These are phyloP conservation scores for Baryphthengus martii DNA, from an alignment of 2,113 vertebrate genomes.

Conservation along the genomic window DNA sequence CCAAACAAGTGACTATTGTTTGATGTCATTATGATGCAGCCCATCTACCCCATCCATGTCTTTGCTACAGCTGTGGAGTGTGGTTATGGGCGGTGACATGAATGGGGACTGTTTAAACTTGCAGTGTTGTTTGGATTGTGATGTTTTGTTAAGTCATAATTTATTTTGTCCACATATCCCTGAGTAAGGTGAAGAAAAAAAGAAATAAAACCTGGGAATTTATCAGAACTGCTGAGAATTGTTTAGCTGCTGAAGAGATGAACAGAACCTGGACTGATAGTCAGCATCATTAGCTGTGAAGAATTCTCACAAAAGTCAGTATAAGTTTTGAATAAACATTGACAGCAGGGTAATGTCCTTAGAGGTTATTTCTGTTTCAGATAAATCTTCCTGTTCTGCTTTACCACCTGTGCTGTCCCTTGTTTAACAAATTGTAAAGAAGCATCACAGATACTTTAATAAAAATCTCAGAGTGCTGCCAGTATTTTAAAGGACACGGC, in stretches of 20 bases:
- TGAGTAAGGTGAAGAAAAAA: background rate
- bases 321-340: background rate
- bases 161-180: background rate
- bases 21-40: background rate
- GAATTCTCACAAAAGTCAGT: background rate
- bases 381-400: background rate
- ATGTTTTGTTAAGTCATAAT: background rate
- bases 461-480: background rate
- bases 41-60: background rate
- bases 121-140: background rate
- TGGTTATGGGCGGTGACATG: background rate
- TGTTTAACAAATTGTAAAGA: slow-evolving; percentile 28
- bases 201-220: background rate
- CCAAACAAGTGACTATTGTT: background rate
- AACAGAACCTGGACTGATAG: background rate
- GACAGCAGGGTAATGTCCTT: slow-evolving; percentile 2
- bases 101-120: background rate
- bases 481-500: background rate
- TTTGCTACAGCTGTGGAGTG: background rate
- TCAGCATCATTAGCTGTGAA: background rate
- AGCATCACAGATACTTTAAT: slow-evolving; percentile 11
- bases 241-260: background rate
- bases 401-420: slow-evolving; percentile 17
- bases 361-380: slow-evolving; percentile 32
- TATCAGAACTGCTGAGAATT: background rate